Evolutionary conservation across 2,113 vertebrate genomes (phyloP), one percentile per base, ranked within the genome.

Genomic region (Oryzias celebensis): DNA sequence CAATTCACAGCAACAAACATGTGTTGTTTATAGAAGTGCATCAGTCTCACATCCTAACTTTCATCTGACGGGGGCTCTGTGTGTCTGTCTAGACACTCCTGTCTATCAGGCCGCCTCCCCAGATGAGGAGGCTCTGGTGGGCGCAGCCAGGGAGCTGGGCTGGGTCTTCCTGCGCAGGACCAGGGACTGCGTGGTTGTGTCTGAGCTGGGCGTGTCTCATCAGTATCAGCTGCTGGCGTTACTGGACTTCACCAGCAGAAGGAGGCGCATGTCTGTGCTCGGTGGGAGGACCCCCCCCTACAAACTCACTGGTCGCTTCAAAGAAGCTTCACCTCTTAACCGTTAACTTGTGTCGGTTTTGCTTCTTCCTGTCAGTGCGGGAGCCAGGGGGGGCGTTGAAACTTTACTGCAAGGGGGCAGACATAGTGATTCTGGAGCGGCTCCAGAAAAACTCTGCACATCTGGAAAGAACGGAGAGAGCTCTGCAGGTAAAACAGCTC

Each of bases 321-420:
- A 10, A 36, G 36, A 36, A 10, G 36, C 36, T 36, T 10, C 36
- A 2, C 36, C 36, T 12, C 36, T 36, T 8, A 36, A 36, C 36
- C 36, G 4, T 20, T 4, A 7, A 3, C 1, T 45, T 17, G 23
- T 54, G 7, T 65, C 18, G 5, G 26, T 28, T 28, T 6, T 28
- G 26, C 26, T 45, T 80, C 67, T 67, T 54, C 61, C 26, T 58
- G 50, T 3, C 86, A 98, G 97, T 98, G 63, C 88, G 91, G 31
- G 93, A 94, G 50, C 95, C 96, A 0, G 93, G 94, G 65, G 96
- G 95, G 36, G 81, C 49, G 14, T 89, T 99, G 78, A 93, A 90
- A 58, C 92, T 99, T 7, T 98, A 95, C 85, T 95, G 93, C 77
- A 99, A 99, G 73, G 97, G 97, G 2, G 97, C 97, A 0, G 97